Evolutionary conservation across 2,113 vertebrate genomes (phyloP), one percentile per base, ranked within the genome.

Genomic region (Petrocephalus zakoni): DNA sequence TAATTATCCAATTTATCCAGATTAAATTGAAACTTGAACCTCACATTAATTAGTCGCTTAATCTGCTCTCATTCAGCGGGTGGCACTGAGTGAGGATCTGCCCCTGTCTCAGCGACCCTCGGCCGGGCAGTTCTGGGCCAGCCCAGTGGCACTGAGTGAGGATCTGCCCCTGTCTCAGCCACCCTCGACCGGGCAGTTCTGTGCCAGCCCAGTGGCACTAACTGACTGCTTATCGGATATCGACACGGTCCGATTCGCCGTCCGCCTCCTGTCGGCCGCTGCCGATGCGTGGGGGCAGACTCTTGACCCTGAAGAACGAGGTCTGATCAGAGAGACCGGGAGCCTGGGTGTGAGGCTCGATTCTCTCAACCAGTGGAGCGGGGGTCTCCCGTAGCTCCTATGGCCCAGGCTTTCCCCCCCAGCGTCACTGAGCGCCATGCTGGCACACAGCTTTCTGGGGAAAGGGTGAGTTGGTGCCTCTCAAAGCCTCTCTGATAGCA

Each of bases 1-100:
- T 95, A 94, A 95, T 95, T 93, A 95, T 94, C 92, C 90, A 92
- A 92, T 95, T 93, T 93, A 92, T 91, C 90, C 89, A 91, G 92
- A 94, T 94, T 93, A 92, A 93, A 94, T 92, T 92, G 92, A 92
- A 94, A 94, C 91, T 93, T 93, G 93, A 94, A 93, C 93, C 92
- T 90, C 90, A 90, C 90, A 94, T 95, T 93, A 92, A 95, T 94
- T 93, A 93, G 90, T 87, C 13, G 46, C 46, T 22, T 88, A 88
- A 91, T 90, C 90, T 75, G 68, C 72, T 51, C 5, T 19, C 37
- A 29, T 87, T 90, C 25, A 34, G 37, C 42, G 46, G 82, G 72
- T 83, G 56, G 83, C 75, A 51, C 82, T 46, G 56, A 86, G 46
- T 29, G 75, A 75, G 87, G n/a, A 51, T 82, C 37, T 49, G 22